Conservation (phyloP, 1,140 invertebrate species). For the Euglossa dilemma region DNA sequence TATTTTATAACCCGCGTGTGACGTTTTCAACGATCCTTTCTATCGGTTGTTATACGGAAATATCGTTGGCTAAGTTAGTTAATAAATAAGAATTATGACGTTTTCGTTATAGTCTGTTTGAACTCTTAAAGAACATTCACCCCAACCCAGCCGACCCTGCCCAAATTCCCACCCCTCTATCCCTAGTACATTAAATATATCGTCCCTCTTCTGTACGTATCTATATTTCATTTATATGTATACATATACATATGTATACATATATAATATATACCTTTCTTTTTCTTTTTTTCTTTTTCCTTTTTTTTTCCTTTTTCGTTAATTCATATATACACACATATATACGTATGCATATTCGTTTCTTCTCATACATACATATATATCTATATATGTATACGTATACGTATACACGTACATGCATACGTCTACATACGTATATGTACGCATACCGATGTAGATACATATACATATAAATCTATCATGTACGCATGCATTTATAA, state of each 20-base stretch:
- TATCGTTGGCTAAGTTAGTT: constrained; percentile 21
- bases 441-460: constrained; percentile 56
- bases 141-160: constrained; percentile 54
- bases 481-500: constrained; percentile 57
- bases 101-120: constrained; percentile 68
- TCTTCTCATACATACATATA: constrained; percentile 30
- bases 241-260: constrained; percentile 48
- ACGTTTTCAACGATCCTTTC: constrained; percentile 6
- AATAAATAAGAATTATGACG: constrained; percentile 60
- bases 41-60: background rate
- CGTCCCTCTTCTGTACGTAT: constrained; percentile 64
- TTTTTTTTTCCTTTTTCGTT: constrained; percentile 29
- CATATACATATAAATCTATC: constrained; percentile 57
- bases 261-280: no score
- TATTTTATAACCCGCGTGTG: constrained; percentile 44
- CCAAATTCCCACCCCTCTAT: constrained; percentile 5
- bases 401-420: background rate
- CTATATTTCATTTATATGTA: constrained; percentile 41
- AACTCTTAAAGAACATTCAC: constrained; percentile 71
- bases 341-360: constrained; percentile 38
- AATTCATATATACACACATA: constrained; percentile 38
- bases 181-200: constrained; percentile 60
- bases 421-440: constrained; percentile 40
- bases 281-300: background rate
- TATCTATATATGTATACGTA: constrained; percentile 36